Evolutionary conservation across 2,888 invertebrate genomes (phyloP).

Genomic region (Chloroclystis v-ata): DNA sequence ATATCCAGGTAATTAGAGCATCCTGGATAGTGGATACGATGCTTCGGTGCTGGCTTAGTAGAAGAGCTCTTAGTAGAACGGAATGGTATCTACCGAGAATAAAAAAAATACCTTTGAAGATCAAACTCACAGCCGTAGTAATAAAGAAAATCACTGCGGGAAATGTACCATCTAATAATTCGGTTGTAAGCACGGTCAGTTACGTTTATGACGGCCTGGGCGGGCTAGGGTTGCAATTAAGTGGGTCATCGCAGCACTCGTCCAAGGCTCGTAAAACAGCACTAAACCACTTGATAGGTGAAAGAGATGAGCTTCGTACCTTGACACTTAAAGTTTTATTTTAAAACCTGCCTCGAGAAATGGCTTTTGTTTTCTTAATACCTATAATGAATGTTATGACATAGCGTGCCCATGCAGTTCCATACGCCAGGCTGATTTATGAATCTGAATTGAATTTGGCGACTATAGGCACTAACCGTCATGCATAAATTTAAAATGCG

Average conservation of each 20-base stretch:
- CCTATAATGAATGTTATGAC: no score
- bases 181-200: constrained; percentile 12
- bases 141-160: constrained; percentile 3
- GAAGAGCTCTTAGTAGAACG: no score
- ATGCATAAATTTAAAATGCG: no score
- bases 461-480: no score
- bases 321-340: background rate
- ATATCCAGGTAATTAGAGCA: no score
- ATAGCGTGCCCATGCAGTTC: no score
- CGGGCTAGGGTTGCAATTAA: constrained; percentile 25
- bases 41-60: no score
- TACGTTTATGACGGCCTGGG: constrained; percentile 11
- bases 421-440: no score
- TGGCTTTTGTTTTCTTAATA: no score
- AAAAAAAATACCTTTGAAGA: background rate
- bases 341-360: background rate
- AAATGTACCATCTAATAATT: background rate
- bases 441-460: no score
- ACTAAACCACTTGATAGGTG: constrained; percentile 24
- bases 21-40: no score
- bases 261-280: constrained; percentile 28
- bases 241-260: constrained; percentile 14
- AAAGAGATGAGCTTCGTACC: background rate
- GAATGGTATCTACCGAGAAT: no score
- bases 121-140: background rate